These are phyloP conservation scores for Eristalis tenax DNA, from an alignment of 2,888 invertebrate genomes.

Conservation along the genomic window DNA sequence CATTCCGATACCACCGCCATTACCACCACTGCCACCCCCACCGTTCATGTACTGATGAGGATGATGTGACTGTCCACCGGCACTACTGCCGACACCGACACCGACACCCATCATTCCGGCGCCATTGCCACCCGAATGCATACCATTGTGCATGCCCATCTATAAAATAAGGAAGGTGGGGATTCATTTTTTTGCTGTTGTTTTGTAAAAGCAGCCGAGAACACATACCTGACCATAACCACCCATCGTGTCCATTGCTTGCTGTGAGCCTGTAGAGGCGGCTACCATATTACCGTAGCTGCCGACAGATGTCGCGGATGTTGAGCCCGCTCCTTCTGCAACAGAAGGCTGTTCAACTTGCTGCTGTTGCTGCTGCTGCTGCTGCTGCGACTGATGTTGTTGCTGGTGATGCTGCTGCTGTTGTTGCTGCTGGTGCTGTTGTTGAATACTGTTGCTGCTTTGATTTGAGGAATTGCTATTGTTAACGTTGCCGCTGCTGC, in stretches of 20 bases:
- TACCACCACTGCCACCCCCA: slow-evolving; percentile 58
- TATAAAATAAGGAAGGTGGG: slow-evolving; percentile 69
- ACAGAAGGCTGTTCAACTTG: slow-evolving; percentile 62
- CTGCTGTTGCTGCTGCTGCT: slow-evolving; percentile 64
- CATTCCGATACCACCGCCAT: slow-evolving; percentile 71
- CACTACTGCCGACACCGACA: slow-evolving; percentile 66
- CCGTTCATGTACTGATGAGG: slow-evolving; percentile 79
- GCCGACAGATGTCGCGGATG: slow-evolving; percentile 62
- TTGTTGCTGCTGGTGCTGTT: slow-evolving; percentile 2
- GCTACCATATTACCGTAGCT: slow-evolving; percentile 79
- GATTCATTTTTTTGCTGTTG: slow-evolving; percentile 16
- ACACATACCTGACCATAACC: slow-evolving; percentile 80
- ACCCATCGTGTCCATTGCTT: slow-evolving; percentile 80
- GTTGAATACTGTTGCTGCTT: slow-evolving; percentile 59
- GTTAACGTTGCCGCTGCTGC: slow-evolving; percentile 70
- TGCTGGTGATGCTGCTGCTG: slow-evolving; percentile 67
- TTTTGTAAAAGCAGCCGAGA: slow-evolving; percentile 15
- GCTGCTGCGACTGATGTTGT: slow-evolving; percentile 49
- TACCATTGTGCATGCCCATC: slow-evolving; percentile 79
- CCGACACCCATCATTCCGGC: slow-evolving; percentile 72
- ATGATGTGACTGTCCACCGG: slow-evolving; percentile 74
- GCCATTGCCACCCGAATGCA: slow-evolving; percentile 72
- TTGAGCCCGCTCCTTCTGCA: slow-evolving; percentile 71
- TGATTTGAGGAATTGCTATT: slow-evolving; percentile 49
- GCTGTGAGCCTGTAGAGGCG: slow-evolving; percentile 79